These are phyloP conservation scores for Neosilurus mollespiculum DNA, from an alignment of 2,797 vertebrate species.

Conservation along the genomic window DNA sequence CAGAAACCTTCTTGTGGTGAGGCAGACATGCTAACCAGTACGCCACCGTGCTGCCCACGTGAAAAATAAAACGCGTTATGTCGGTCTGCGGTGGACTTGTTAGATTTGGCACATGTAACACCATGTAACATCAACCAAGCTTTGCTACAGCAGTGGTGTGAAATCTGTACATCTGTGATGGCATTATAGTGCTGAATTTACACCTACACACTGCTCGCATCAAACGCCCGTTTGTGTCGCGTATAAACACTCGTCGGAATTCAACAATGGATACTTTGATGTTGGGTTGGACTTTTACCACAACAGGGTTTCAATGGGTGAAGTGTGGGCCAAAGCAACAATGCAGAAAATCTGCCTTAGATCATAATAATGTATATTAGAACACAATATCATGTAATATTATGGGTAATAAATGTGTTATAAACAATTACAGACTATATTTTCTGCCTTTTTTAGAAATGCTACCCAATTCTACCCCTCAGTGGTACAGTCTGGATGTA, in stretches of 20 bases:
- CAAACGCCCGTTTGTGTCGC: conserved; percentile 20
- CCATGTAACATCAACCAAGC: neutral
- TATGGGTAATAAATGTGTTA: neutral
- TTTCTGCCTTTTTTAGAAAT: neutral
- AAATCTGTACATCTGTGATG: conserved; percentile 6
- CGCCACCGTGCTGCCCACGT: no score
- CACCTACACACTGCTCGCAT: conserved; percentile 22
- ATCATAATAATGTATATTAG: neutral
- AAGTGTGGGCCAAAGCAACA: conserved; percentile 24
- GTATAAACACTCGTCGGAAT: conserved; percentile 15
- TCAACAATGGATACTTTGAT: conserved; percentile 27
- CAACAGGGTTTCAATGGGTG: neutral
- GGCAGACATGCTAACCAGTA: no score
- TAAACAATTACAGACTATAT: neutral
- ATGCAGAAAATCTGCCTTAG: conserved; percentile 2
- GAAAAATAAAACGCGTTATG: neutral
- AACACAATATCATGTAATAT: neutral
- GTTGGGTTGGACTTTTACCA: neutral
- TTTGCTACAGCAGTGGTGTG: conserved; percentile 16
- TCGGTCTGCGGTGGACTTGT: neutral
- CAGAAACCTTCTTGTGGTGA: no score
- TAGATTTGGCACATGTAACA: neutral
- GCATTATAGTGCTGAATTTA: neutral
- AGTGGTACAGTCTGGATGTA: neutral
- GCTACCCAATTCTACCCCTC: neutral